Evolutionary conservation across 2,888 invertebrate genomes (phyloP).

Genomic region (Salpingus planirostris): DNA sequence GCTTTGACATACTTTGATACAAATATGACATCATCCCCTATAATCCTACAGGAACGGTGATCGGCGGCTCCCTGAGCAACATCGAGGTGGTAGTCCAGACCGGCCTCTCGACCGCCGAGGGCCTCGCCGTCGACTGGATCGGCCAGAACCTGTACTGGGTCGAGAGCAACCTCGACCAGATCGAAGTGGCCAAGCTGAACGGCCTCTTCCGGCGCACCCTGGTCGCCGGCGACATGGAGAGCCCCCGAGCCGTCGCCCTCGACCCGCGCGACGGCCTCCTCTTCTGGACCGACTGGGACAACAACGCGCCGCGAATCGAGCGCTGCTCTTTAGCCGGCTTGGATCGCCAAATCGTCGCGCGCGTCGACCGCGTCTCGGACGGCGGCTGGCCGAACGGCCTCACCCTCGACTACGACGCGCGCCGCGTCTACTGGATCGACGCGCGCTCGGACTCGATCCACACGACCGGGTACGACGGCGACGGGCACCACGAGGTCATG

Average conservation of each 20-base stretch:
- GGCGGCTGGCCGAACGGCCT: conserved; percentile 83
- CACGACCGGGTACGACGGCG: conserved; percentile 72
- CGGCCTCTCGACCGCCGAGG: conserved; percentile 81
- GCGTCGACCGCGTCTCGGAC: conserved; percentile 40
- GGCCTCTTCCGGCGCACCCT: conserved; percentile 70
- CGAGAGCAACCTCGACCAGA: conserved; percentile 73
- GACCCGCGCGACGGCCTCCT: conserved; percentile 69
- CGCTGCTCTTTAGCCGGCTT: conserved; percentile 69
- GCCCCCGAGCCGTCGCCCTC: conserved; percentile 72
- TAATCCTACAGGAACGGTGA: too few relatives aligned
- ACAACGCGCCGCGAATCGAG: conserved; percentile 69
- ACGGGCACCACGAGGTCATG: conserved; percentile 56
- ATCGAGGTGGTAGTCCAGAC: conserved; percentile 74
- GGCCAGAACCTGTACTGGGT: conserved; percentile 80
- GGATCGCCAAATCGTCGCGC: conserved; percentile 50
- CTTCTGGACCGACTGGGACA: conserved; percentile 88
- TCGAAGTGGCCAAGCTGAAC: conserved; percentile 68
- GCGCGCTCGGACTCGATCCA: conserved; percentile 83
- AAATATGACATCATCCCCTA: too few relatives aligned
- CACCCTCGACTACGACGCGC: conserved; percentile 64
- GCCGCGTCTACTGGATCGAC: conserved; percentile 77
- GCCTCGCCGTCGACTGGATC: conserved; percentile 83
- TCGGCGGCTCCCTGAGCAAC: conserved; percentile 58
- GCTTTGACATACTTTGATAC: too few relatives aligned
- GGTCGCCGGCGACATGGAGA: conserved; percentile 68